phyloP scores from a whole-genome alignment of 2,888 invertebrate genomes.

The Steinernema carpocapsae region DNA sequence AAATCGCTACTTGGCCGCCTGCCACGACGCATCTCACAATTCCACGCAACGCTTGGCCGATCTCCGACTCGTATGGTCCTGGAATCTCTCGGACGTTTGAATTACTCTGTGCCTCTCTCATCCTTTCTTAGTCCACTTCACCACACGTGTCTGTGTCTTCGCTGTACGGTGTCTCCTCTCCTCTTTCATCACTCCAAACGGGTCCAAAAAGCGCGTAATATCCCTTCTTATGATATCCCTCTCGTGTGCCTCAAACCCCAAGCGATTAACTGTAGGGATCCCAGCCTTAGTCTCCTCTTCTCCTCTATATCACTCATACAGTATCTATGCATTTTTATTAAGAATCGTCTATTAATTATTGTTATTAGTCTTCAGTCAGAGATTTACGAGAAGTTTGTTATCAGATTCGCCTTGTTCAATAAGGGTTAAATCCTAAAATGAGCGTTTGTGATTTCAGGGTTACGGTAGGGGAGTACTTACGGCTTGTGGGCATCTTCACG shows the following conservation, averaged over 20 bases:
- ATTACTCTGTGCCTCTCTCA: neutral
- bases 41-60: conserved; percentile 61
- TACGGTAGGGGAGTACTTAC: no score
- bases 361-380: neutral
- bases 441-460: no score
- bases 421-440: no score
- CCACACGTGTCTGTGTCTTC: conserved; percentile 14
- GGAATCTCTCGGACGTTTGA: conserved; percentile 66
- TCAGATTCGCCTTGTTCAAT: neutral
- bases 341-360: neutral
- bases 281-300: neutral
- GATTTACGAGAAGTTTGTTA: conserved; percentile 1
- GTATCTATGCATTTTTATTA: neutral
- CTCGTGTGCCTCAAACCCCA: conserved; percentile 5
- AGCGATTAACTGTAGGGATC: neutral
- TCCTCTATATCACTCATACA: neutral
- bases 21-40: conserved; percentile 60
- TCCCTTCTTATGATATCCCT: neutral
- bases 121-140: neutral
- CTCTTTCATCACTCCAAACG: conserved; percentile 19
- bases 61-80: conserved; percentile 65
- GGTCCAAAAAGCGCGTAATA: conserved; percentile 29
- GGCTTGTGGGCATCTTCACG: no score
- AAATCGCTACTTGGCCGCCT: conserved; percentile 67
- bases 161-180: conserved; percentile 14